Evolutionary conservation across 1,140 invertebrate species (phyloP).

Genomic region (Caenorhabditis briggsae): DNA sequence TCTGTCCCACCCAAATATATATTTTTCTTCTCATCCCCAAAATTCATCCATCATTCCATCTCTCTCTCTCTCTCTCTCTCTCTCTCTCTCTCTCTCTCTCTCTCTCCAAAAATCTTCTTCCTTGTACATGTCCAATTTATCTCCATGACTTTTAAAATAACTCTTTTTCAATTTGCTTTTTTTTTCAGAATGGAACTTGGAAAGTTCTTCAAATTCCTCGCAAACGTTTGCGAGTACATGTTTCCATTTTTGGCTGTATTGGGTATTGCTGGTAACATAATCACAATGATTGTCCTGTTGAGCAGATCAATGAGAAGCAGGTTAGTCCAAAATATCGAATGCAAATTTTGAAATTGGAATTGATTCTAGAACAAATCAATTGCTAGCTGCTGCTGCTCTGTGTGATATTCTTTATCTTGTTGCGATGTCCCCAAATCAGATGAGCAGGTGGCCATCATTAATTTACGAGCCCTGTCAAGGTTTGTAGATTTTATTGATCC

Average conservation of each 20-base stretch:
- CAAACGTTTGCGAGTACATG: conserved; percentile 11
- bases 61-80: neutral
- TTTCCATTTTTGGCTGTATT: conserved; percentile 22
- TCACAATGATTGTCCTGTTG: conserved; percentile 27
- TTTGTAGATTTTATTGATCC: neutral
- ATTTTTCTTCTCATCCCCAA: neutral
- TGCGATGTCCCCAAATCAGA: conserved; percentile 19
- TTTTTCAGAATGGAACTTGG: neutral
- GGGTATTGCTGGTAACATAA: conserved; percentile 12
- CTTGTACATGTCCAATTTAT: neutral
- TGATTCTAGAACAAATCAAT: conserved; percentile 17
- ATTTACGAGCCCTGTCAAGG: neutral
- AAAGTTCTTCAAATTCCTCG: neutral
- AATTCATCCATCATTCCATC: conserved; percentile 14
- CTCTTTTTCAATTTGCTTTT: neutral
- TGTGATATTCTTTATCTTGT: conserved; percentile 9
- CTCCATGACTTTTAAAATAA: neutral
- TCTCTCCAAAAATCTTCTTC: neutral
- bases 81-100: no score
- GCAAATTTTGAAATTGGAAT: no score
- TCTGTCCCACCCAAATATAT: neutral
- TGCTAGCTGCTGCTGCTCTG: conserved; percentile 12
- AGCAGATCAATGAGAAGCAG: conserved; percentile 48
- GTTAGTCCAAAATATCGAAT: neutral
- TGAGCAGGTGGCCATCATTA: conserved; percentile 5